These are phyloP conservation scores for Cyprinodon variegatus DNA, from an alignment of 2,113 vertebrate species.

Conservation along the genomic window DNA sequence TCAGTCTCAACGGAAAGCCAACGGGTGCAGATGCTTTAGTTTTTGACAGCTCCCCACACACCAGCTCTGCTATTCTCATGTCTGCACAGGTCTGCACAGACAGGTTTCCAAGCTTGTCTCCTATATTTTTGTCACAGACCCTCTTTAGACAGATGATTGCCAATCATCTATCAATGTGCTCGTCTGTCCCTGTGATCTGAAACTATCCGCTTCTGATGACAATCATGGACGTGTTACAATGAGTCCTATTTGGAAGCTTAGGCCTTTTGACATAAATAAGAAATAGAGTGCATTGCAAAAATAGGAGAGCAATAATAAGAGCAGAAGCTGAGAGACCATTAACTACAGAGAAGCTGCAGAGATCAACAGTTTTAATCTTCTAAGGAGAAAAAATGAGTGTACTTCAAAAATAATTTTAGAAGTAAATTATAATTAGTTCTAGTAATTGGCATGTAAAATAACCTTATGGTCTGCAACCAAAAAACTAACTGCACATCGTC, in stretches of 20 bases:
- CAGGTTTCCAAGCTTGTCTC: constrained; percentile 47
- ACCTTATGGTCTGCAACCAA: background rate
- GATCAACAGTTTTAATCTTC: background rate
- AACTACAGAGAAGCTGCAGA: background rate
- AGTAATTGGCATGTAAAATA: background rate
- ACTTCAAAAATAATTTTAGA: background rate
- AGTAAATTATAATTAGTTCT: no score
- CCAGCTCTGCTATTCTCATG: constrained; percentile 44
- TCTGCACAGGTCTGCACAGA: constrained; percentile 18
- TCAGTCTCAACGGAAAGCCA: background rate
- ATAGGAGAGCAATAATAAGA: background rate
- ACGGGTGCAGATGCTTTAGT: background rate
- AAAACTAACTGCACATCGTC: no score
- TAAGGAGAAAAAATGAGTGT: no score
- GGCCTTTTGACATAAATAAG: constrained; percentile 6
- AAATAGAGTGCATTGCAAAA: background rate
- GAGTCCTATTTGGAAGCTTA: constrained; percentile 19
- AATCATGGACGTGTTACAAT: constrained; percentile 29
- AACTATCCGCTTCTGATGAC: constrained; percentile 28
- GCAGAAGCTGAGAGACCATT: background rate
- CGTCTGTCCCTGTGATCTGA: constrained; percentile 53
- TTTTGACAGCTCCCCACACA: constrained; percentile 14
- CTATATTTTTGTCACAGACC: constrained; percentile 45
- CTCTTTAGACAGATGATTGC: constrained; percentile 23
- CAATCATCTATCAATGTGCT: constrained; percentile 58